Evolutionary conservation across 2,797 vertebrate species (phyloP).

Genomic region (Bucorvus abyssinicus): DNA sequence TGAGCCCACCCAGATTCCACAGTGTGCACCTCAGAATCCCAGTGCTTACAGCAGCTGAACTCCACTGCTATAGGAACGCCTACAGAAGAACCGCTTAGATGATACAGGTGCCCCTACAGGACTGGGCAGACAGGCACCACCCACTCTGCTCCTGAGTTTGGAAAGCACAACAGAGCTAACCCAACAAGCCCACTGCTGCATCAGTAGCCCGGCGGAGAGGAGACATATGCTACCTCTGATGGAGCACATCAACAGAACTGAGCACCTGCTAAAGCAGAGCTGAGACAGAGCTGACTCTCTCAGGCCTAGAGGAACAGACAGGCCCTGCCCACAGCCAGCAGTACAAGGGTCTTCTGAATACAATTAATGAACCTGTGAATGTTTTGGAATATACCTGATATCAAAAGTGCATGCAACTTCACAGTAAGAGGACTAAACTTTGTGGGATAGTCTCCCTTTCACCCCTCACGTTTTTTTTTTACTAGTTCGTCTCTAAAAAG

Average conservation of each 20-base stretch:
- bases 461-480: background rate
- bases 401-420: background rate
- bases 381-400: background rate
- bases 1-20: background rate
- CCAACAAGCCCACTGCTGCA: fast-evolving
- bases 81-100: background rate
- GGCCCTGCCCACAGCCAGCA: background rate
- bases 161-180: background rate
- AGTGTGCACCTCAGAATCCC: background rate
- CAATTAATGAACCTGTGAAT: background rate
- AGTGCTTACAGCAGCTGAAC: background rate
- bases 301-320: background rate
- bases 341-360: background rate
- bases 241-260: fast-evolving
- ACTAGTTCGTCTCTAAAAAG: constrained; percentile 2
- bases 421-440: background rate
- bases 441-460: background rate
- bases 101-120: background rate
- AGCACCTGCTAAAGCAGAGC: background rate
- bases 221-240: background rate
- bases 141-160: fast-evolving
- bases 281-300: background rate
- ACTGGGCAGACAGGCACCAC: background rate
- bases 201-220: too few relatives aligned
- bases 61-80: background rate